These are phyloP conservation scores for Schizothorax lantsangensis DNA, from an alignment of 2,797 vertebrate genomes.

Conservation along the genomic window DNA sequence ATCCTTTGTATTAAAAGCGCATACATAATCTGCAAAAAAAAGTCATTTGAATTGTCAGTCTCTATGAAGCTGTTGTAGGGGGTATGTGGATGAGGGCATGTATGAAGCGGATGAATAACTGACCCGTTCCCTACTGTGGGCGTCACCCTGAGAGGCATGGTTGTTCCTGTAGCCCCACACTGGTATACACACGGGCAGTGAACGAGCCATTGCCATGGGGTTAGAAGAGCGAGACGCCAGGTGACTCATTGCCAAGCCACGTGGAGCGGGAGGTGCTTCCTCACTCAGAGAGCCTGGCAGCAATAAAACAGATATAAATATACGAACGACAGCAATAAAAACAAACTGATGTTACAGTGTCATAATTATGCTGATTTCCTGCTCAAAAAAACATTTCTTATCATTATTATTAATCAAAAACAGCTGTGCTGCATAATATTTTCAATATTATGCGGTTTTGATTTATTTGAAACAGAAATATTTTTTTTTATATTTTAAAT, in stretches of 20 bases:
- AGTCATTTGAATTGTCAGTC: background rate
- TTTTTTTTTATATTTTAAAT: background rate
- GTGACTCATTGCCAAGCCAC: conserved; percentile 75
- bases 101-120: conserved; percentile 44
- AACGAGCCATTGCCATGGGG: conserved; percentile 86
- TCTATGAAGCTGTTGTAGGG: background rate
- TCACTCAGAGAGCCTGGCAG: conserved; percentile 84
- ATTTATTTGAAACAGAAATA: background rate
- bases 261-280: conserved; percentile 80
- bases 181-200: conserved; percentile 88
- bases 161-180: conserved; percentile 85
- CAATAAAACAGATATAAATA: background rate
- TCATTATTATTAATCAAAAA: background rate
- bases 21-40: too few species aligned
- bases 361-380: background rate
- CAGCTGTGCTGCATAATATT: background rate
- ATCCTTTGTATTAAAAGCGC: background rate
- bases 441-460: too few species aligned
- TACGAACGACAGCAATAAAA: conserved; percentile 9
- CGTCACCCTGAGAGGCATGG: conserved; percentile 66
- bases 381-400: background rate
- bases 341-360: background rate
- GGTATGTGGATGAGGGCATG: background rate
- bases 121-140: conserved; percentile 74
- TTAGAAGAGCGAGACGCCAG: conserved; percentile 70